A percentile compares a stretch with the other conserved stretches of the same genome.
phyloP scores from a whole-genome alignment of 2,888 invertebrate species.

The Volucella inflata region DNA sequence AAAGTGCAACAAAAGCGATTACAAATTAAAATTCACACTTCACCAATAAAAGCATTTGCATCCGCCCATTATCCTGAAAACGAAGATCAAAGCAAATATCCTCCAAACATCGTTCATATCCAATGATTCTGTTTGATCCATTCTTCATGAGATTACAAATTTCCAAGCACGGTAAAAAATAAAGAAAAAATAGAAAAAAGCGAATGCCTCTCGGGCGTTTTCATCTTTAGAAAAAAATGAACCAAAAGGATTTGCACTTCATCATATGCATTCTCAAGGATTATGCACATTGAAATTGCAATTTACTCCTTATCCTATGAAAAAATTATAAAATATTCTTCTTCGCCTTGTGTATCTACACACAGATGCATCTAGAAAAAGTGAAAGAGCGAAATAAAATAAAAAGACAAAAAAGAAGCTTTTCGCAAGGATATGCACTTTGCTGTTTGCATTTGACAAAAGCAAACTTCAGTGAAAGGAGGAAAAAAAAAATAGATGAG shows the following conservation, averaged over 20 bases:
- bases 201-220: constrained; percentile 37
- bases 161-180: constrained; percentile 7
- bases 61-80: constrained; percentile 47
- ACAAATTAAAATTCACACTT: constrained; percentile 37
- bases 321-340: constrained; percentile 72
- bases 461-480: constrained; percentile 20
- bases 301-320: constrained; percentile 75
- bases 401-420: constrained; percentile 17
- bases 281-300: constrained; percentile 70
- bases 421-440: constrained; percentile 71
- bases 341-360: constrained; percentile 26
- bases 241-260: constrained; percentile 51
- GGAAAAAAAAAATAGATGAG: constrained; percentile 26
- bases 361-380: too few species aligned
- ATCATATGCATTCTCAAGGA: constrained; percentile 59
- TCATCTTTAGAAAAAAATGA: constrained; percentile 51
- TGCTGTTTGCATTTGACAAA: constrained; percentile 65
- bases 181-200: constrained; percentile 9
- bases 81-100: constrained; percentile 56
- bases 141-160: constrained; percentile 48
- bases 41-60: constrained; percentile 32
- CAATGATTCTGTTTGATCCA: constrained; percentile 64
- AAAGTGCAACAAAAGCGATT: constrained; percentile 42
- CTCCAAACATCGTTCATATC: constrained; percentile 47
- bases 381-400: background rate